Base-by-base conservation (phyloP, 2,888 invertebrate species). In the Ramazzottius varieornatus region DNA sequence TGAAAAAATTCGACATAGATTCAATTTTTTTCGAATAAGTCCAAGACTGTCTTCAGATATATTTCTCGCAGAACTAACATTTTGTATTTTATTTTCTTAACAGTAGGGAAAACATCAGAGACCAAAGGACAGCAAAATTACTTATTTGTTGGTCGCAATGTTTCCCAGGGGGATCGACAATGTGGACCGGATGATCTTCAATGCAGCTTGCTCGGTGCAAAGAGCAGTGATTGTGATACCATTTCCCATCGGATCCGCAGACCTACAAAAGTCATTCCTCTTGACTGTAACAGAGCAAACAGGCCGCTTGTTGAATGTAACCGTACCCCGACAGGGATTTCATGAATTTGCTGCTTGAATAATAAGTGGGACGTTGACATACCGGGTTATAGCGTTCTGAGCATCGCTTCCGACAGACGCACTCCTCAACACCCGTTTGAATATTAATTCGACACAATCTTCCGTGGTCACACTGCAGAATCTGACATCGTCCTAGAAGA, bases 201-300 rank as follows among this genome's bases (percentile, higher is more conserved):
- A 81, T 74, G 73, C 84, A 84, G 29, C 83, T 81, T 1, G 82
- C 79, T 66, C 81, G 77, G 71, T 83, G 83, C 40, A 84, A 77
- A 71, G 83, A 82, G 73, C 84, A 84, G 73, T 83, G 83, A 74
- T 82, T 83, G 64, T 80, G 79, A 73, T 84, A 84, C 67, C 83
- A 78, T 70, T 79, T 79, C n/a, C 83, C 83, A 72, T 84, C 82
- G 34, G 82, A 81, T 66, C 83, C 83, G 71, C 84, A 84, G 65
- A 83, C 82, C 46, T 81, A 68, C 76, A 73, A 81, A 79, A 71
- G 79, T 54, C 29, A n/a, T 29, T 54, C 54, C 54, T 8, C 54
- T 54, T 33, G 33, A 33, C 33, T 24, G 4, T 20, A 29, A 1
- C 33, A 65, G 4, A 33, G 66, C 1, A 29, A 32, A 20, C 29